Evolutionary conservation across 2,113 vertebrate genomes (phyloP).

Genomic region (Alces alces): DNA sequence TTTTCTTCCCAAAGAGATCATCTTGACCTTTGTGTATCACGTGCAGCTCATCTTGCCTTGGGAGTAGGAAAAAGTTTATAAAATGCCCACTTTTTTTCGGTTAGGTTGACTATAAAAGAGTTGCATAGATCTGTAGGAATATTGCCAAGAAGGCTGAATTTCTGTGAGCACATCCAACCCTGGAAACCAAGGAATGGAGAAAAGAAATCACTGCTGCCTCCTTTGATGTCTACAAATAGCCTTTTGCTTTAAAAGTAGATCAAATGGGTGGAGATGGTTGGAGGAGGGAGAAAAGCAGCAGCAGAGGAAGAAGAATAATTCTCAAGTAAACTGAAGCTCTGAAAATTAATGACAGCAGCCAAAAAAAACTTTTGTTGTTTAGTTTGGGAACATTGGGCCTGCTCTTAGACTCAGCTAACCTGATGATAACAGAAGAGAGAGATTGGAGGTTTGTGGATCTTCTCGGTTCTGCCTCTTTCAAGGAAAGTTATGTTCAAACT

Average conservation of each 20-base stretch:
- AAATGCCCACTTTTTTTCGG: neutral
- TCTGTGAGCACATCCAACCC: neutral
- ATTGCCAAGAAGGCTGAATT: neutral
- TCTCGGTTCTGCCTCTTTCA: neutral
- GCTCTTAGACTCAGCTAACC: neutral
- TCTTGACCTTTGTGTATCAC: neutral
- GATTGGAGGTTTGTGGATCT: neutral
- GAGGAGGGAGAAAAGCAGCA: neutral
- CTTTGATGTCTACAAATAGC: neutral
- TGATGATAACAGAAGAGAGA: neutral
- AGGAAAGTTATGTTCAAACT: neutral
- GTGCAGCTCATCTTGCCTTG: neutral
- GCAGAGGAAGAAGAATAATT: neutral
- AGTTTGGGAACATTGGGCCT: neutral
- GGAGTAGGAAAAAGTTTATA: neutral
- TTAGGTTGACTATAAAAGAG: neutral
- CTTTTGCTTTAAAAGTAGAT: neutral
- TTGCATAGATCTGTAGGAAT: neutral
- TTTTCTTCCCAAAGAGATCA: slow-evolving; percentile 13
- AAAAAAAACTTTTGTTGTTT: neutral
- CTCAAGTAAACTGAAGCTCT: neutral
- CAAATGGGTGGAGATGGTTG: neutral
- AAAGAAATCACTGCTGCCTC: neutral
- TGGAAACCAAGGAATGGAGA: neutral
- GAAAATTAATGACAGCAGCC: neutral